Conservation (phyloP, 2,797 vertebrate genomes). For the Chiroxiphia lanceolata region DNA sequence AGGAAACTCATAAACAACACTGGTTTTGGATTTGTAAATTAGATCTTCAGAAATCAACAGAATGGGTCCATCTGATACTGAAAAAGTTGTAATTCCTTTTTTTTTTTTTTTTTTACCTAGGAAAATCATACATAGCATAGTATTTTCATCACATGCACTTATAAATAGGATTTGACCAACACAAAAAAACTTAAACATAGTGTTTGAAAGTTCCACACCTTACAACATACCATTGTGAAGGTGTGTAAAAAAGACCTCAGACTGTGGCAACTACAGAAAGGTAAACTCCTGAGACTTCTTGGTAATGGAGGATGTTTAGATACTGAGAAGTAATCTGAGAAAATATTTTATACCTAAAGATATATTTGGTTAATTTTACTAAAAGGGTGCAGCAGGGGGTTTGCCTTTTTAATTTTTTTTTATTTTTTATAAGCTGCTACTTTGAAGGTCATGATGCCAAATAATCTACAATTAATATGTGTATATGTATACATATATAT, state of each 20-base stretch:
- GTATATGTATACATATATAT: too few species aligned
- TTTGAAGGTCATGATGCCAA: neutral
- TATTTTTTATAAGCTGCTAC: neutral
- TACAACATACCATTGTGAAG: neutral
- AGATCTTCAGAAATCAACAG: neutral
- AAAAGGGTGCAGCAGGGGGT: neutral
- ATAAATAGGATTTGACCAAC: neutral
- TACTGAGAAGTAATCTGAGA: neutral
- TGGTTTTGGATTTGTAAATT: neutral
- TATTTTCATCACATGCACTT: neutral
- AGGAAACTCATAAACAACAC: neutral
- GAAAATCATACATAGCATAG: neutral
- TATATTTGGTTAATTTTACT: neutral
- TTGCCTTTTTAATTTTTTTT: rapidly evolving
- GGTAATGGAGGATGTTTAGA: neutral
- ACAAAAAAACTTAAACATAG: neutral
- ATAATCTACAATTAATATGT: neutral
- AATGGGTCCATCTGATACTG: rapidly evolving
- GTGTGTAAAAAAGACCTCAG: neutral
- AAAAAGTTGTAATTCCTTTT: neutral
- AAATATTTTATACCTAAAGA: neutral
- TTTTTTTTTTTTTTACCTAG: neutral
- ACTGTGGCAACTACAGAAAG: neutral
- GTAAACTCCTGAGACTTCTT: neutral
- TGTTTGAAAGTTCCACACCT: neutral